Conservation (phyloP, 1,140 invertebrate species). For the Drosophila baimaii region DNA sequence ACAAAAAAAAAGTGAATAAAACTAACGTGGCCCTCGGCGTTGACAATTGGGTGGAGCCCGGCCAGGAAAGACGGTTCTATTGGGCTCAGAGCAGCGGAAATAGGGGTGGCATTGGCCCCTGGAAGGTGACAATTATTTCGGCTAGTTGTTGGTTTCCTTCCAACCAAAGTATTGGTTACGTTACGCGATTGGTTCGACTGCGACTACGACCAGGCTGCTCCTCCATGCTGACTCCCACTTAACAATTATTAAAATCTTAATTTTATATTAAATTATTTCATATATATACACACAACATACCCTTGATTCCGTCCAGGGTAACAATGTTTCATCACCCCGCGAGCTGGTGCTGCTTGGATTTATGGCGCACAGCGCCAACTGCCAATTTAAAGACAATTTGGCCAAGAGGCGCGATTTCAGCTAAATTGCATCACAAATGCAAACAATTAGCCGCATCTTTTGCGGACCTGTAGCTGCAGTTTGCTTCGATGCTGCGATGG, state of each 20-base stretch:
- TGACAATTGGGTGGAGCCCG: conserved; percentile 54
- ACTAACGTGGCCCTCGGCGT: conserved; percentile 18
- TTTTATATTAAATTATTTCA: background rate
- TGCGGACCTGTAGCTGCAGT: background rate
- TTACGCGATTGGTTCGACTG: conserved; percentile 35
- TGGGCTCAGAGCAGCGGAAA: background rate
- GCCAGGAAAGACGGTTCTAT: background rate
- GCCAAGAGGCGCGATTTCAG: conserved; percentile 76
- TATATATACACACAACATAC: background rate
- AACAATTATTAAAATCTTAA: background rate
- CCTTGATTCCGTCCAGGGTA: background rate
- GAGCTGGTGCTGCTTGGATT: conserved; percentile 71
- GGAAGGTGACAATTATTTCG: conserved; percentile 48
- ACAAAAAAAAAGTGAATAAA: conserved; percentile 2
- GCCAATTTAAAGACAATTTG: conserved; percentile 83
- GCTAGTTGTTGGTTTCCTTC: conserved; percentile 35
- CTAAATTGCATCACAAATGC: conserved; percentile 77
- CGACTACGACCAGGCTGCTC: no score
- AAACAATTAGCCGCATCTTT: conserved; percentile 62
- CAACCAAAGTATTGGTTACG: conserved; percentile 42
- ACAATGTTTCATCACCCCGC: background rate
- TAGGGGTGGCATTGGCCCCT: conserved; percentile 11
- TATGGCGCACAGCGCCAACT: conserved; percentile 77
- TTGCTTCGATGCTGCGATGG: background rate
- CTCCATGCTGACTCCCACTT: background rate